Evolutionary conservation across 1,140 invertebrate genomes (phyloP).

Genomic region (Cepaea nemoralis): DNA sequence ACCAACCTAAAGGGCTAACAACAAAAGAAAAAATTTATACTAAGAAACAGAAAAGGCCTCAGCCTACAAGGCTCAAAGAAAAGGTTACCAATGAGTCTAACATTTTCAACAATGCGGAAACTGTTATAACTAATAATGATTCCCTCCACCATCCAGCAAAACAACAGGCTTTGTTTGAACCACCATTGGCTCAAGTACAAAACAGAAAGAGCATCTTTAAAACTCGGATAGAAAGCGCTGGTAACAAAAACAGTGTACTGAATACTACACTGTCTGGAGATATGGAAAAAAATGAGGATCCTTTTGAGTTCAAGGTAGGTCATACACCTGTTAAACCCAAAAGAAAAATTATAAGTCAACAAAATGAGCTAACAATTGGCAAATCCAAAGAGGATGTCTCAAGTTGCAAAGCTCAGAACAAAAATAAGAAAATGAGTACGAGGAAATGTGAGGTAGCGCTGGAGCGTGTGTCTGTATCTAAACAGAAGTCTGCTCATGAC

Average conservation of each 20-base stretch:
- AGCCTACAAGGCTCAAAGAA: neutral
- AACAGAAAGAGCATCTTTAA: slow-evolving; percentile 39
- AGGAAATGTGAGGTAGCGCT: neutral
- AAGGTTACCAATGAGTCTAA: neutral
- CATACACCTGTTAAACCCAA: slow-evolving; percentile 23
- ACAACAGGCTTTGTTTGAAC: neutral
- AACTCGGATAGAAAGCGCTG: neutral
- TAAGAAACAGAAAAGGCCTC: neutral
- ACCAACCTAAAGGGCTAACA: slow-evolving; percentile 5
- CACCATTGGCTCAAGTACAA: slow-evolving; percentile 2
- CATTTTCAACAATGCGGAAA: neutral
- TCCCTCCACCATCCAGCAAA: neutral
- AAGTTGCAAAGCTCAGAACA: neutral
- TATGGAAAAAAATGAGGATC: slow-evolving; percentile 14
- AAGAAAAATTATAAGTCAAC: slow-evolving; percentile 22
- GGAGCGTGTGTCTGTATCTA: neutral
- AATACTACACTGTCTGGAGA: neutral
- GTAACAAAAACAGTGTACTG: neutral
- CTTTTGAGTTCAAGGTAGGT: slow-evolving; percentile 35
- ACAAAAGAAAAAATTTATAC: slow-evolving; percentile 27
- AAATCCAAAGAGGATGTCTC: neutral
- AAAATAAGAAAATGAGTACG: neutral
- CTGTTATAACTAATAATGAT: neutral
- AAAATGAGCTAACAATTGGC: neutral
- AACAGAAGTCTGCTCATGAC: neutral